Evolutionary conservation across 2,113 vertebrate genomes (phyloP).

Genomic region (Gorilla gorilla): DNA sequence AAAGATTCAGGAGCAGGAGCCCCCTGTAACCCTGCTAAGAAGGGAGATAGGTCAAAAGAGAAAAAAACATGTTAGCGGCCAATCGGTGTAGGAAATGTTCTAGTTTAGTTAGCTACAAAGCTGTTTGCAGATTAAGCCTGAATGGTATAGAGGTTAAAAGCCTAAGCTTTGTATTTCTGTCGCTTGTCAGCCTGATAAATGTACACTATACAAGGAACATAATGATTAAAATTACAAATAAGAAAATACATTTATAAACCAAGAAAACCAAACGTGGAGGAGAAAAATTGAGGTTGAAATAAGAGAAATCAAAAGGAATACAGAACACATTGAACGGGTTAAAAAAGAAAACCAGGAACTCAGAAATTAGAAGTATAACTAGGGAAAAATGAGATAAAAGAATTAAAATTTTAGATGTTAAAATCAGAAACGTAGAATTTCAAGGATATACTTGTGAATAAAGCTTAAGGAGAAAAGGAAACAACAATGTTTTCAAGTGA

Average conservation of each 20-base stretch:
- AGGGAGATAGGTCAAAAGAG: not conserved
- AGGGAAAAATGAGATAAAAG: not conserved
- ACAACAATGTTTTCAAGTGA: not conserved
- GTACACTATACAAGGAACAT: not conserved
- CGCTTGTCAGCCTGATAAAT: constrained; percentile 17
- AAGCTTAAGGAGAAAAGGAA: not conserved
- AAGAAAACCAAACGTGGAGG: not conserved
- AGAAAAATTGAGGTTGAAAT: not conserved
- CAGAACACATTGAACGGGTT: constrained; percentile 10
- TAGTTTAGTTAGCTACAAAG: not conserved
- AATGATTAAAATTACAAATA: constrained; percentile 30
- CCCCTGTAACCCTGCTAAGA: not conserved
- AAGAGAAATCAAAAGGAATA: constrained; percentile 33
- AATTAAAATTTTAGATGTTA: not conserved
- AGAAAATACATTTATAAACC: not conserved
- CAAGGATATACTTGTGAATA: not conserved
- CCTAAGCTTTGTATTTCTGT: not conserved
- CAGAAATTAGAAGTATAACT: not conserved
- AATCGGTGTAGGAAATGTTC: not conserved
- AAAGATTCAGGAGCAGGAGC: not conserved
- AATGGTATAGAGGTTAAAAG: not conserved
- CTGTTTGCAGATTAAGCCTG: not conserved
- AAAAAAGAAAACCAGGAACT: constrained; percentile 13
- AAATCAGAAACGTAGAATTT: constrained; percentile 14
- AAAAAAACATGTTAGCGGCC: not conserved